A percentile compares a stretch with the other conserved stretches of the same genome.
These are phyloP conservation scores for Sphyrna mokarran DNA, from an alignment of 2,113 vertebrate species.

Conservation along the genomic window DNA sequence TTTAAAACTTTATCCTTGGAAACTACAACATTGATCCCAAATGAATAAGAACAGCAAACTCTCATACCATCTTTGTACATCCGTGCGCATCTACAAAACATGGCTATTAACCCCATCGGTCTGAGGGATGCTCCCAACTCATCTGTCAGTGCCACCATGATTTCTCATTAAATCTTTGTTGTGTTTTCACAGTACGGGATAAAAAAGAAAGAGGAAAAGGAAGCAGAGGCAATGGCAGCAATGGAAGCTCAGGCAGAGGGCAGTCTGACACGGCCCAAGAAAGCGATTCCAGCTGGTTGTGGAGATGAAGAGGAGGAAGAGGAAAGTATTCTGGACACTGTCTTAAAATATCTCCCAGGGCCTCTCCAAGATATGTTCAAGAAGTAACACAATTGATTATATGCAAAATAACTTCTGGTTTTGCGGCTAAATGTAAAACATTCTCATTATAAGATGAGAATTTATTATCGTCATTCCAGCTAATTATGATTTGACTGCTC, in stretches of 20 bases:
- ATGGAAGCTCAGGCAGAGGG: slow-evolving; percentile 78
- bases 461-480: slow-evolving; percentile 44
- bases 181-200: slow-evolving; percentile 74
- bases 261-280: slow-evolving; percentile 89
- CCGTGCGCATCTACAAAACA: not conserved
- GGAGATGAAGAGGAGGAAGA: slow-evolving; percentile 80
- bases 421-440: slow-evolving; percentile 34
- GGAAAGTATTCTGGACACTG: slow-evolving; percentile 91
- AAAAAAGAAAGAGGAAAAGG: slow-evolving; percentile 89
- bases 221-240: slow-evolving; percentile 83
- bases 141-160: not conserved
- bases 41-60: not conserved
- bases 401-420: not conserved
- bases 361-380: slow-evolving; percentile 97
- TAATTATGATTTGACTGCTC: not conserved
- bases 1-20: not conserved
- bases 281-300: slow-evolving; percentile 64
- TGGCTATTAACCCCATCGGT: not conserved
- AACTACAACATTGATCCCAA: not conserved
- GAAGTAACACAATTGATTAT: slow-evolving; percentile 63
- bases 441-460: slow-evolving; percentile 53
- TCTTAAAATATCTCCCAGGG: slow-evolving; percentile 93
- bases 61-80: not conserved
- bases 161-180: not conserved
- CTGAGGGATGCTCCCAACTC: not conserved